Evolutionary conservation across 2,888 invertebrate species (phyloP), one percentile per base, ranked within the genome.

Genomic region (Acronicta aceris): DNA sequence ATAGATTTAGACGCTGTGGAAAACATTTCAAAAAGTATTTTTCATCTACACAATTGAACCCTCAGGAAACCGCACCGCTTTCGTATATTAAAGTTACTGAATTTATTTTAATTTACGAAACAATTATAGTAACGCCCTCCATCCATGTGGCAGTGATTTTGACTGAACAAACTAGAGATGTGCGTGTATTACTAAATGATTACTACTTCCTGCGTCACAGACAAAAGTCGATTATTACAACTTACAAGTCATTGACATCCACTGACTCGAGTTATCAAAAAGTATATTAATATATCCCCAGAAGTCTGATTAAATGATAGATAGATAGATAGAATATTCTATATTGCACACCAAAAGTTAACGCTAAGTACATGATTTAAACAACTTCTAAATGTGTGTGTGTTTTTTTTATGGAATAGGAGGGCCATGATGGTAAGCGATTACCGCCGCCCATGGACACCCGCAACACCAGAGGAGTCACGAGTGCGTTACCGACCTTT

Each of bases 21-120:
- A 90, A 94, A 95, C 95, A 95, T 95, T 88, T 92, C 79, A 85
- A 85, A 83, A 86, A 85, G 72, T 88, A 76, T 82, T 80, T 88
- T 81, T 89, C 89, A 90, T 89, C 76, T 84, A 89, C 86, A 78
- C 83, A 81, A 78, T 65, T 76, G 70, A 80, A 80, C 61, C 64
- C 66, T 60, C 71, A 72, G 59, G 56, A 74, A 76, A 75, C 76
- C 73, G 72, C 80, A 72, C 79, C 77, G 77, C 78, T 83, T 72
- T 77, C 73, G 71, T 69, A 74, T 74, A 78, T 74, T 81, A 71
- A 78, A 82, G 79, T 80, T 75, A 61, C 59, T 71, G 77, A 78
- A 71, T 67, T 60, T 70, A 81, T 66, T 56, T 60, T 65, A 68
- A 80, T 81, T 79, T 76, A 60, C 75, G 79, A 81, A 77, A 82